phyloP scores from a whole-genome alignment of 2,888 invertebrate genomes.

The Pyralis farinalis region DNA sequence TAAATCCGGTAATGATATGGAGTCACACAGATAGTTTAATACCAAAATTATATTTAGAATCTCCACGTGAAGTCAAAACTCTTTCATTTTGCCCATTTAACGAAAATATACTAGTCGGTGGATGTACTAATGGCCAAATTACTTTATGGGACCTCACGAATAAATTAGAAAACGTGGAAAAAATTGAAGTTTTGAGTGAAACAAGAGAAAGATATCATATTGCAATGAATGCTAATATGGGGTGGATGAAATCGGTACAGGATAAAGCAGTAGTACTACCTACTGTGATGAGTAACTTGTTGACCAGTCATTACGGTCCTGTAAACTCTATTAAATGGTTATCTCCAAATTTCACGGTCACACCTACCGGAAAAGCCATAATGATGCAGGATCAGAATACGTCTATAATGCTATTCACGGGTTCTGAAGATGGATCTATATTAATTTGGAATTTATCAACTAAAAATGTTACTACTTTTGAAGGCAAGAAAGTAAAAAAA shows the following conservation, averaged over 20 bases:
- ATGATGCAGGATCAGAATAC: constrained; percentile 41
- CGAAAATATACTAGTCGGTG: constrained; percentile 86
- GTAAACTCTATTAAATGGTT: constrained; percentile 86
- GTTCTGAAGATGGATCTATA: constrained; percentile 84
- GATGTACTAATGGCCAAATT: constrained; percentile 86
- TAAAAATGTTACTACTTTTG: constrained; percentile 50
- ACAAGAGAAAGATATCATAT: constrained; percentile 83
- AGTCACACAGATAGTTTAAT: constrained; percentile 85
- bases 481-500: constrained; percentile 57
- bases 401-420: constrained; percentile 83
- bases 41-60: constrained; percentile 85
- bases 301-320: constrained; percentile 82
- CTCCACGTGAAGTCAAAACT: constrained; percentile 83
- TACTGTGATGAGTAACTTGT: constrained; percentile 82
- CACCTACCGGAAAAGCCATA: constrained; percentile 79
- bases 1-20: constrained; percentile 87
- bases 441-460: constrained; percentile 86
- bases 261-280: constrained; percentile 80
- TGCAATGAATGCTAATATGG: constrained; percentile 82
- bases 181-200: constrained; percentile 81
- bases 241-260: constrained; percentile 85
- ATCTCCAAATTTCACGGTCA: constrained; percentile 80
- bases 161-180: constrained; percentile 83
- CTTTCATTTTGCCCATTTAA: constrained; percentile 86
- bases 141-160: constrained; percentile 86